A percentile compares a stretch with the other conserved stretches of the same genome.
These are phyloP conservation scores for Setophaga coronata DNA, from an alignment of 2,113 vertebrate genomes.

Conservation along the genomic window DNA sequence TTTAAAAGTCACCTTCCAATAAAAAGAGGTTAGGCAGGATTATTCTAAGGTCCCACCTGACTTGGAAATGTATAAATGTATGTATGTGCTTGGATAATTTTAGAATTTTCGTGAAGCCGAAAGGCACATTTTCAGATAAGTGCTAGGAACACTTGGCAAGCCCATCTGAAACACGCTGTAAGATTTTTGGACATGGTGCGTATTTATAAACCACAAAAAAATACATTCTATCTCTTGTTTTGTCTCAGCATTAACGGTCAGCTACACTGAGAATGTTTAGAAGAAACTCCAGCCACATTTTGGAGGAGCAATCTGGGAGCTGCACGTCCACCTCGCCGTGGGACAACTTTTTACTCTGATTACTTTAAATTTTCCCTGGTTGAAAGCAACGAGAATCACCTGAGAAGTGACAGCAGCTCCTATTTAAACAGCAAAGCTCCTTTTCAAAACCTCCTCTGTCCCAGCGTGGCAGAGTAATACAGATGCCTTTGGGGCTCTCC, in stretches of 20 bases:
- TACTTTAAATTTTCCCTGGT: neutral
- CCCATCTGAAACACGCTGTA: neutral
- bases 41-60: constrained; percentile 46
- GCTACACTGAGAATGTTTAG: neutral
- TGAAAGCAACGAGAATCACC: neutral
- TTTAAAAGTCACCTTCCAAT: neutral
- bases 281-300: neutral
- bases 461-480: neutral
- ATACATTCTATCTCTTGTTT: constrained; percentile 39
- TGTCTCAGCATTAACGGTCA: constrained; percentile 9
- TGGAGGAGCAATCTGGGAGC: neutral
- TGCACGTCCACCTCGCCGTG: accelerated
- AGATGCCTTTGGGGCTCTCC: constrained; percentile 43
- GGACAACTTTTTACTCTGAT: neutral
- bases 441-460: constrained; percentile 30
- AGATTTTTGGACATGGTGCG: neutral
- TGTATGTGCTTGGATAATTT: neutral
- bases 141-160: constrained; percentile 23
- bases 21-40: neutral
- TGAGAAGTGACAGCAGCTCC: neutral
- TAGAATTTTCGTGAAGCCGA: neutral
- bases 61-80: neutral
- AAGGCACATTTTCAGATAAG: constrained; percentile 27
- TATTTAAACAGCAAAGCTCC: neutral
- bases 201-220: constrained; percentile 35